Evolutionary conservation across 2,797 vertebrate species (phyloP).

Genomic region (Falco cherrug): DNA sequence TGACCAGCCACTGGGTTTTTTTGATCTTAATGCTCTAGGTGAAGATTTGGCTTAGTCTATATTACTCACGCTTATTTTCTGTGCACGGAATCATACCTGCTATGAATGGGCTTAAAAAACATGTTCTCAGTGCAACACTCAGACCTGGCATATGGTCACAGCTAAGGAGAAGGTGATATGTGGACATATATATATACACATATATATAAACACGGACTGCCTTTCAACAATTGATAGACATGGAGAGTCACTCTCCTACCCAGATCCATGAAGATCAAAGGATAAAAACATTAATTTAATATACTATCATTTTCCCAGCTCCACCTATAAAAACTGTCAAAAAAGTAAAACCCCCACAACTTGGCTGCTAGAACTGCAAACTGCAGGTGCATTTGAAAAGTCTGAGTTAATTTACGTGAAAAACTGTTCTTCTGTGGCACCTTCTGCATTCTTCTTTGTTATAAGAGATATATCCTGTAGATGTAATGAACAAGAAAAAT

Average conservation of each 20-base stretch:
- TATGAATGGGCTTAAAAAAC: background rate
- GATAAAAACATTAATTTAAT: background rate
- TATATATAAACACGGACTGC: background rate
- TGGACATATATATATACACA: background rate
- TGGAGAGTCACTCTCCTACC: background rate
- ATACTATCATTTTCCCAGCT: background rate
- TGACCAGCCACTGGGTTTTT: background rate
- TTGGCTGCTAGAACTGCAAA: background rate
- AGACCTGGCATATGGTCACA: background rate
- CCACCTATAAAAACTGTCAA: background rate
- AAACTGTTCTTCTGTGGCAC: background rate
- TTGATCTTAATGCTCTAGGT: background rate
- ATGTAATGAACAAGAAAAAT: background rate
- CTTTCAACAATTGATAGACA: background rate
- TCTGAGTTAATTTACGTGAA: background rate
- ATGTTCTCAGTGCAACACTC: background rate
- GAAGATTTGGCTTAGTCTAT: background rate
- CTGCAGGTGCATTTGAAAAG: background rate
- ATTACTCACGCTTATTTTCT: background rate
- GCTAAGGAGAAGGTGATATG: background rate
- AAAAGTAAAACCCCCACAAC: background rate
- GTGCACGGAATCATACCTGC: background rate
- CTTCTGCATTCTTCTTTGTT: background rate
- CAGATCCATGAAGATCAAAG: background rate
- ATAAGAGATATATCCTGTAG: background rate